Evolutionary conservation across 2,113 vertebrate genomes (phyloP).

Genomic region (Sorex fumeus): DNA sequence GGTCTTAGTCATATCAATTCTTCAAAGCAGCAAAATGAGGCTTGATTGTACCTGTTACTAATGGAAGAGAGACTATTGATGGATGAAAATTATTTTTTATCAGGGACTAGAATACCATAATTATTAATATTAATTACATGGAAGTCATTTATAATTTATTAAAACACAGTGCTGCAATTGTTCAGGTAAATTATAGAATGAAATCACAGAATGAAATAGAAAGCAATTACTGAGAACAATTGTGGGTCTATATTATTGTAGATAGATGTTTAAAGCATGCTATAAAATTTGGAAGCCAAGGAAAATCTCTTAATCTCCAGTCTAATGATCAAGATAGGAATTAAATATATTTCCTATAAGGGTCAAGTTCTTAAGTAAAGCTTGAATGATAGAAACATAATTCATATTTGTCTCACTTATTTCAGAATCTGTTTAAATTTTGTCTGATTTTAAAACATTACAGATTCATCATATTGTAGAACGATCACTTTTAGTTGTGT

Average conservation of each 20-base stretch:
- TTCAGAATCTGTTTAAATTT: neutral
- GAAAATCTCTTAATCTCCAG: slow-evolving; percentile 1
- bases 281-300: neutral
- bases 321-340: neutral
- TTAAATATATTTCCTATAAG: neutral
- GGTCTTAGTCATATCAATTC: slow-evolving; percentile 49
- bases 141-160: neutral
- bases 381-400: neutral
- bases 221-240: neutral
- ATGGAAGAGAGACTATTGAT: neutral
- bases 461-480: too few species aligned
- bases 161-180: neutral
- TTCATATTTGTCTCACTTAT: neutral
- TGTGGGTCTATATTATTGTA: neutral
- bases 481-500: too few species aligned
- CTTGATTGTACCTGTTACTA: slow-evolving; percentile 19
- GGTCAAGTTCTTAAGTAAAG: neutral
- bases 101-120: neutral
- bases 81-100: neutral
- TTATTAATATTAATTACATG: neutral
- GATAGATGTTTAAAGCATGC: neutral
- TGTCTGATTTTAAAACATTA: too few species aligned
- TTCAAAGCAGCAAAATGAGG: slow-evolving; percentile 43
- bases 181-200: neutral
- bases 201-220: neutral